Percentiles rank a stretch among this genome's conserved stretches.
These are phyloP conservation scores for Echinarachnius parma DNA, from an alignment of 53 echinoderm and acorn worm genomes.

Conservation along the genomic window DNA sequence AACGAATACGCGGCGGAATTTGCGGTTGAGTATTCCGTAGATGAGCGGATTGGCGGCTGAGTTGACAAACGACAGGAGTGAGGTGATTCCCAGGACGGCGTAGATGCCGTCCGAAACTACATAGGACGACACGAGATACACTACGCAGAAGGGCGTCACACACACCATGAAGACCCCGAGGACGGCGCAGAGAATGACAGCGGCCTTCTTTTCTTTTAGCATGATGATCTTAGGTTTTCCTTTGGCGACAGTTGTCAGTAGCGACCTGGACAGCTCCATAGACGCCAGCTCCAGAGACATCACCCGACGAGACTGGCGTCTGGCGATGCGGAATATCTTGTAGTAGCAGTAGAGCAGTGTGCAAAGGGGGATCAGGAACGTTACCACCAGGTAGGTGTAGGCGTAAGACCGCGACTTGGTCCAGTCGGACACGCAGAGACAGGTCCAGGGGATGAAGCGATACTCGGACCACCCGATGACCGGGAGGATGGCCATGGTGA, in stretches of 20 bases:
- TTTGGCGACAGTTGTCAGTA: conserved; percentile 6
- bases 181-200: conserved; percentile 71
- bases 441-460: conserved; percentile 72
- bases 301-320: conserved; percentile 70
- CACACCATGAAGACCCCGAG: conserved; percentile 84
- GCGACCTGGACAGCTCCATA: conserved; percentile 37
- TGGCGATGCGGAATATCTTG: conserved; percentile 76
- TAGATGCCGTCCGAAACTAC: conserved; percentile 26
- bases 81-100: conserved; percentile 68
- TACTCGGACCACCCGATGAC: conserved; percentile 82
- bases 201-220: conserved; percentile 82
- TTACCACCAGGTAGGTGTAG: conserved; percentile 62
- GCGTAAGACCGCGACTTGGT: conserved; percentile 52
- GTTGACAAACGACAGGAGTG: conserved; percentile 77
- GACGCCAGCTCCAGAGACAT: conserved; percentile 76
- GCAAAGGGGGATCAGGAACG: conserved; percentile 61
- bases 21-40: conserved; percentile 86
- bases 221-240: conserved; percentile 53
- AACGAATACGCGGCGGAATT: conserved; percentile 83
- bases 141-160: conserved; percentile 79
- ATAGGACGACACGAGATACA: conserved; percentile 66
- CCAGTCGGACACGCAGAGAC: conserved; percentile 84
- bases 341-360: conserved; percentile 81
- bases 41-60: conserved; percentile 90
- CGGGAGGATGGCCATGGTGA: conserved; percentile 64